Percentiles rank a stretch among this genome's conserved stretches.
Evolutionary conservation across 2,888 invertebrate genomes (phyloP).

Genomic region (Penaeus monodon): DNA sequence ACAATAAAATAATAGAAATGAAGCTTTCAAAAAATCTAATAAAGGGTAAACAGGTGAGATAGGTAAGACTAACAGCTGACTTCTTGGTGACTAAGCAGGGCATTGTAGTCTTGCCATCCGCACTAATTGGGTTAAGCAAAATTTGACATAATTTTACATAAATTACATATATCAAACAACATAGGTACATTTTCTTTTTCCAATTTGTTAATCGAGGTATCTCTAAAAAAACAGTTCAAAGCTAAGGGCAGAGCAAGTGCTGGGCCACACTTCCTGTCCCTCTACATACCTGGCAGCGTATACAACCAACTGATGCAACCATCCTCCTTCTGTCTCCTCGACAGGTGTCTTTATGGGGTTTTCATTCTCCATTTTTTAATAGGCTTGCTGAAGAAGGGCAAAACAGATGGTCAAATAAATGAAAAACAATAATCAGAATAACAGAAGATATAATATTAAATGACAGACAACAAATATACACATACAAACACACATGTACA

Average conservation of each 20-base stretch:
- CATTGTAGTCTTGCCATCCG: too few relatives aligned
- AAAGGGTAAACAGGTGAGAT: too few relatives aligned
- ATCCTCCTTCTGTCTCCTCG: slow-evolving; percentile 55
- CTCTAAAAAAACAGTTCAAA: too few relatives aligned
- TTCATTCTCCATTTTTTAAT: slow-evolving; percentile 40
- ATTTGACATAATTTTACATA: not conserved
- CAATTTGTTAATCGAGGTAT: too few relatives aligned
- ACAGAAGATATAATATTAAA: not conserved
- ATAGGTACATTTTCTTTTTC: not conserved
- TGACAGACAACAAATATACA: too few relatives aligned
- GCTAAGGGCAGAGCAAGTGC: not conserved
- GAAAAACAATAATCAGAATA: not conserved
- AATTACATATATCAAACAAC: not conserved
- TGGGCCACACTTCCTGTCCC: not conserved
- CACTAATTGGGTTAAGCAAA: too few relatives aligned
- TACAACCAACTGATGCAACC: slow-evolving; percentile 58
- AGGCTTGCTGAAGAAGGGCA: not conserved
- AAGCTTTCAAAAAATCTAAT: too few relatives aligned
- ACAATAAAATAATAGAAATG: too few relatives aligned
- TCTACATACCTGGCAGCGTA: slow-evolving; percentile 58
- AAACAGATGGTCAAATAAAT: not conserved
- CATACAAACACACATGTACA: too few relatives aligned
- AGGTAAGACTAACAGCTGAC: too few relatives aligned
- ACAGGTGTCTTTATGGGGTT: slow-evolving; percentile 51
- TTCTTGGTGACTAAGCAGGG: too few relatives aligned